Conservation (phyloP, 2,113 vertebrate genomes). For the Festucalex cinctus region DNA sequence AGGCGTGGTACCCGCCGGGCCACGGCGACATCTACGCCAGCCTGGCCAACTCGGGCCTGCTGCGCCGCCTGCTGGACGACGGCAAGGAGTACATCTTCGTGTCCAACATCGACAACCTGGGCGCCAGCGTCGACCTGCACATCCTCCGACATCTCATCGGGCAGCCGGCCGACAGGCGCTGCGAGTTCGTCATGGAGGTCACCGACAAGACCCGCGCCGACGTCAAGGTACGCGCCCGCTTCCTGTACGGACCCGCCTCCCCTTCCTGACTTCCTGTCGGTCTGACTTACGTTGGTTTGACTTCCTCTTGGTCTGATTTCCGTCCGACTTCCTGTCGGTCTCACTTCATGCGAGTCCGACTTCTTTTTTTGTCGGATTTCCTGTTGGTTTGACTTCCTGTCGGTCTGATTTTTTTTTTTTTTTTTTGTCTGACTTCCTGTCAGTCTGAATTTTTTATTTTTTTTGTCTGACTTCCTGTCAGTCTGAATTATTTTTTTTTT, state of each 20-base stretch:
- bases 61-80: slow-evolving; percentile 84
- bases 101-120: slow-evolving; percentile 98
- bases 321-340: too few relatives aligned
- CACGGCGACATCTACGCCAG: slow-evolving; percentile 97
- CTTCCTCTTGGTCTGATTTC: too few relatives aligned
- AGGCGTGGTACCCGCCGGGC: slow-evolving; percentile 95
- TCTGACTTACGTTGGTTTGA: too few relatives aligned
- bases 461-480: too few relatives aligned
- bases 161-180: slow-evolving; percentile 86
- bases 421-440: too few relatives aligned
- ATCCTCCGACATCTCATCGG: slow-evolving; percentile 95
- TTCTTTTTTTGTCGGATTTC: too few relatives aligned
- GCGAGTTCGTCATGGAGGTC: slow-evolving; percentile 99
- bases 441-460: too few relatives aligned
- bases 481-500: too few relatives aligned
- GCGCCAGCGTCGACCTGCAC: slow-evolving; percentile 95
- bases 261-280: background rate
- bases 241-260: too few relatives aligned
- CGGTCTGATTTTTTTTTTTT: too few relatives aligned
- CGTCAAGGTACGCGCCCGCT: slow-evolving; percentile 80
- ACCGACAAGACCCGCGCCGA: slow-evolving; percentile 97
- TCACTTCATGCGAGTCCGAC: too few relatives aligned
- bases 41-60: slow-evolving; percentile 92
- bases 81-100: slow-evolving; percentile 98
- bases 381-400: too few relatives aligned